phyloP scores from a whole-genome alignment of 2,888 invertebrate genomes.

The Ommatoiulus sabulosus region DNA sequence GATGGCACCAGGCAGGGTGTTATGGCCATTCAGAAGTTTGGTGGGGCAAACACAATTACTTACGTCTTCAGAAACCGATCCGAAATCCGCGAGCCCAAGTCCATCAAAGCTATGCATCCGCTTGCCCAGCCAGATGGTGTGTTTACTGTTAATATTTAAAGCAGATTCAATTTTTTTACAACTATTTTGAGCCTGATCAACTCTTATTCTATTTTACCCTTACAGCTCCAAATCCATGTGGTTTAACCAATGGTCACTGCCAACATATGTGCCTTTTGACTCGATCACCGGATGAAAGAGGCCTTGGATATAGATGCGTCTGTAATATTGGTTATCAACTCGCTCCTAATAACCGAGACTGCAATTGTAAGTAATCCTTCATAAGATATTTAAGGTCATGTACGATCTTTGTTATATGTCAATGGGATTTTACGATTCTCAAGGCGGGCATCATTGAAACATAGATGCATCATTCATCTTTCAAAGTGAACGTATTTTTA shows the following conservation, averaged over 20 bases:
- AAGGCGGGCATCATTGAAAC: too few relatives aligned
- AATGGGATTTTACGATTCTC: too few relatives aligned
- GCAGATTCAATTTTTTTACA: neutral
- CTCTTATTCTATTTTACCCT: constrained; percentile 52
- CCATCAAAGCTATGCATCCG: constrained; percentile 83
- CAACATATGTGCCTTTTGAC: constrained; percentile 95
- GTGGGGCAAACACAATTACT: constrained; percentile 82
- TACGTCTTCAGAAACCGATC: constrained; percentile 84
- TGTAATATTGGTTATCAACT: constrained; percentile 89
- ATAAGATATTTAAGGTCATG: too few relatives aligned
- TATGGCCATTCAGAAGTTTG: constrained; percentile 87
- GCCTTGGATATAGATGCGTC: constrained; percentile 89
- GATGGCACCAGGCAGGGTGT: constrained; percentile 91
- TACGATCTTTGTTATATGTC: too few relatives aligned
- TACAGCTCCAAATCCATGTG: constrained; percentile 80
- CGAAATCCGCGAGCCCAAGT: constrained; percentile 81
- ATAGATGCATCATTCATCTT: too few relatives aligned
- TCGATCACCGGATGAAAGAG: constrained; percentile 71
- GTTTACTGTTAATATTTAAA: neutral
- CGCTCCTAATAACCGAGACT: constrained; percentile 80
- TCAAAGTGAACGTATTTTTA: too few relatives aligned
- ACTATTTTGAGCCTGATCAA: neutral
- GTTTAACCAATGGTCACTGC: constrained; percentile 88
- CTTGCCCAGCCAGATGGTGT: constrained; percentile 78
- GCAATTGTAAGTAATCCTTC: constrained; percentile 73